Evolutionary conservation across 2,797 vertebrate genomes (phyloP), one percentile per base, ranked within the genome.

Genomic region (Gambelia wislizenii): DNA sequence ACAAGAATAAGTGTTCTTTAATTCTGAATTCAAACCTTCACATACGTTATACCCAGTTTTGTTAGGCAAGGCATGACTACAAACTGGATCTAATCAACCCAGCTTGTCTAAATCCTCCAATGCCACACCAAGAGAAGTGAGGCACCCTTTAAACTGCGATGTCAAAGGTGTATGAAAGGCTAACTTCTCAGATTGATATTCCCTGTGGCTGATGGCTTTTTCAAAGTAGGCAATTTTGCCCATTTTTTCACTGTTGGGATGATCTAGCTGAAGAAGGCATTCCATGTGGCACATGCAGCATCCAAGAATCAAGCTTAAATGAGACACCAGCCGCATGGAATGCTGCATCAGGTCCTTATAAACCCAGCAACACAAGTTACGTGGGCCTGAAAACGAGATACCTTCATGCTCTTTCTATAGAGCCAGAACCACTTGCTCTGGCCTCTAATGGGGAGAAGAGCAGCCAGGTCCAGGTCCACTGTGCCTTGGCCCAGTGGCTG

Each of bases 11-110:
- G 13, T 0, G 20, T 36, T 47, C 61, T 83, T 44, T 2, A 33
- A 81, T 25, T 36, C 13, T 22, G 39, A 81, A 82, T 3, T 22
- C 47, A 25, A 83, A 20, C 4, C 44, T 12, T 9, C 9, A 54
- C 27, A 20, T 39, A 36, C 64, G 14, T 14, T 12, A 13, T 12
- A n/a, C 2, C 0, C 7, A 18, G 30, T 42, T 42, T 13, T 61
- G 44, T 49, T n/a, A 1, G 22, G n/a, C 3, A 25, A 49, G 33
- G 1, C 30, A 22, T 44, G 44, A 4, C 14, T 0, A 0, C 13
- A 27, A 14, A 47, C 12, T 47, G 22, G 33, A 25, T 30, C 22
- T 44, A 12, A 49, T 49, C 49, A 49, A 49, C 12, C 49, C 6
- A 49, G 12, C 12, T 12, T 49, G 49, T 49, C 49, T 49, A 49